Percentiles rank a stretch among this genome's conserved stretches.
These are phyloP conservation scores for Perognathus longimembris DNA, from an alignment of 2,113 vertebrate genomes.

Conservation along the genomic window DNA sequence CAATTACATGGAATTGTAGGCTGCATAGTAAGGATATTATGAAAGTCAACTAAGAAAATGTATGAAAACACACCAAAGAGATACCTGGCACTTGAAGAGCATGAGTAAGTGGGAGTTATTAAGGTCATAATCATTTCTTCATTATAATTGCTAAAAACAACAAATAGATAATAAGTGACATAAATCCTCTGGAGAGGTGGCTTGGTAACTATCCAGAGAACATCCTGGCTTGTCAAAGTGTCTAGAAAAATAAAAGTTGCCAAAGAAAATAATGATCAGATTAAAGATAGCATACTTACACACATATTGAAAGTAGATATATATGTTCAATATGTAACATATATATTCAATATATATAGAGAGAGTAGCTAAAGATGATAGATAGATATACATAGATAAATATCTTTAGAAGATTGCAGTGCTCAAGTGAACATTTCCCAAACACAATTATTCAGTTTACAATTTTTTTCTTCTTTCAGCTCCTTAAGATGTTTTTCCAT, in stretches of 20 bases:
- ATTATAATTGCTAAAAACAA: constrained; percentile 8
- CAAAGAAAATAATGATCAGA: neutral
- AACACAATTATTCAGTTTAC: neutral
- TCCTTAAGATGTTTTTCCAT: neutral
- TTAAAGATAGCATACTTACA: neutral
- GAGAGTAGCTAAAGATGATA: too few species aligned
- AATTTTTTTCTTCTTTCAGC: neutral
- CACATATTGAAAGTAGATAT: too few species aligned
- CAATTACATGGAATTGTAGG: neutral
- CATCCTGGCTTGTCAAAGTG: neutral
- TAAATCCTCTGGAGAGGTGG: neutral
- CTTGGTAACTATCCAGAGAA: neutral
- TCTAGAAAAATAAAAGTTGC: constrained; percentile 29
- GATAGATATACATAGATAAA: too few species aligned
- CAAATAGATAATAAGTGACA: neutral
- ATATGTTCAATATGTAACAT: too few species aligned
- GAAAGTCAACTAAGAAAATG: neutral
- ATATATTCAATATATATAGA: too few species aligned
- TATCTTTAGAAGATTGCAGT: neutral
- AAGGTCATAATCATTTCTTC: neutral
- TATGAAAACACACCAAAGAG: neutral
- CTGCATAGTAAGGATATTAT: neutral
- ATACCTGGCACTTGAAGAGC: neutral
- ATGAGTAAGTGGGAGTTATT: neutral
- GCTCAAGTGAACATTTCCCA: neutral